Base-by-base conservation (phyloP, 2,113 vertebrate species). In the Apteryx mantelli region DNA sequence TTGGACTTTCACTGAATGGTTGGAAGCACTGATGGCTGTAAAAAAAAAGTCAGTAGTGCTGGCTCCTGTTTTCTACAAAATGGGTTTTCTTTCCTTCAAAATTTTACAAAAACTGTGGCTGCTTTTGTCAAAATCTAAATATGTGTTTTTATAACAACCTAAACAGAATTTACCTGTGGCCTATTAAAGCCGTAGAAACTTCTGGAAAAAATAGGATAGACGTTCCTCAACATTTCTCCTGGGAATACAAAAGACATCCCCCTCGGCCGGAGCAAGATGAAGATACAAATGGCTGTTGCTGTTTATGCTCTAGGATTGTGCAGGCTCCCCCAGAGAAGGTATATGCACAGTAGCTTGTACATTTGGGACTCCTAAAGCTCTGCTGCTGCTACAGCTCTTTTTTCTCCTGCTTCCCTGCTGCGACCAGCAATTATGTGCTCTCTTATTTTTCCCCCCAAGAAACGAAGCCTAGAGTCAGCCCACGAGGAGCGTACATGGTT, bases 231-330 rank as follows among this genome's bases (percentile, higher is more conserved):
- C 10, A 26, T 83, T 78, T 83, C 16, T 93, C 38, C n/a, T 42
- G 19, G 13, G 11, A 25, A 68, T 64, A 60, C 60, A 34, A 68
- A 84, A 58, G 22, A 42, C 3, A 11, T 75, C 17, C 3, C 48
- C 4, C 4, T 74, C 22, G 25, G 18, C 40, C 40, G 8, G 55
- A 55, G 69, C 46, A 88, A 53, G 63, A 22, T 30, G 24, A 89
- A n/a, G 50, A 55, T 68, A 30, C 24, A 83, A 76, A 64, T 64
- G 96, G 88, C 73, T 95, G 69, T n/a, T 94, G 60, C 71, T 94
- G 21, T 93, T 93, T 78, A 38, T 68, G 92, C 68, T 81, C 64
- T 34, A 20, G 73, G 64, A 77, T 22, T 46, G 68, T 64, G 34
- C 68, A 85, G 81, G 46, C 71, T 92, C 36, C 86, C 53, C 26